phyloP scores from a whole-genome alignment of 1,140 invertebrate genomes.

The Carposina sasakii region DNA sequence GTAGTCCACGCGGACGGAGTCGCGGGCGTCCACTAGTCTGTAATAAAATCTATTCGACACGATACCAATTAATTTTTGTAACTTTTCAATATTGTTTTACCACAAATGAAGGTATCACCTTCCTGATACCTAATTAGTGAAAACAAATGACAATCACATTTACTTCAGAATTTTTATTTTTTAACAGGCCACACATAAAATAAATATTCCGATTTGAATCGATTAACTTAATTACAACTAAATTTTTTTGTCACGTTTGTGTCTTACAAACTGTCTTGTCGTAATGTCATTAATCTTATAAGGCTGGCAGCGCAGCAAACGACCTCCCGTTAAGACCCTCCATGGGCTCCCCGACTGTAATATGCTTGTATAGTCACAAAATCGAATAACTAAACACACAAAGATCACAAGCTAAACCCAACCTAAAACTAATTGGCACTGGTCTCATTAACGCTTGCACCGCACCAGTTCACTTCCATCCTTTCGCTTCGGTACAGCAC shows the following conservation, averaged over 20 bases:
- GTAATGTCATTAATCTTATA: conserved; percentile 67
- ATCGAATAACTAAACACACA: conserved; percentile 50
- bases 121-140: no score
- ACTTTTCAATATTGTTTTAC: no score
- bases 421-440: conserved; percentile 55
- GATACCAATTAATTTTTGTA: no score
- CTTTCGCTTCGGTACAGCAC: conserved; percentile 33
- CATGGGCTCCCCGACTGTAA: conserved; percentile 53
- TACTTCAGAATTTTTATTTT: no score
- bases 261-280: conserved; percentile 60
- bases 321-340: conserved; percentile 66
- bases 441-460: conserved; percentile 50
- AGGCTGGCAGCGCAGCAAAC: conserved; percentile 66
- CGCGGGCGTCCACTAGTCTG: no score
- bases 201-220: no score
- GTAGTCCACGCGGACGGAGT: no score
- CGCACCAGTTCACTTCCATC: conserved; percentile 27
- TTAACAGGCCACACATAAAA: no score
- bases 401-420: conserved; percentile 42
- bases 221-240: conserved; percentile 53
- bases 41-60: no score
- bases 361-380: conserved; percentile 52
- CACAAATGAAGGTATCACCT: no score
- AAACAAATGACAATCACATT: no score
- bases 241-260: conserved; percentile 58